A percentile compares a stretch with the other conserved stretches of the same genome.
These are phyloP conservation scores for Poecilia picta DNA, from an alignment of 2,797 vertebrate species.

Conservation along the genomic window DNA sequence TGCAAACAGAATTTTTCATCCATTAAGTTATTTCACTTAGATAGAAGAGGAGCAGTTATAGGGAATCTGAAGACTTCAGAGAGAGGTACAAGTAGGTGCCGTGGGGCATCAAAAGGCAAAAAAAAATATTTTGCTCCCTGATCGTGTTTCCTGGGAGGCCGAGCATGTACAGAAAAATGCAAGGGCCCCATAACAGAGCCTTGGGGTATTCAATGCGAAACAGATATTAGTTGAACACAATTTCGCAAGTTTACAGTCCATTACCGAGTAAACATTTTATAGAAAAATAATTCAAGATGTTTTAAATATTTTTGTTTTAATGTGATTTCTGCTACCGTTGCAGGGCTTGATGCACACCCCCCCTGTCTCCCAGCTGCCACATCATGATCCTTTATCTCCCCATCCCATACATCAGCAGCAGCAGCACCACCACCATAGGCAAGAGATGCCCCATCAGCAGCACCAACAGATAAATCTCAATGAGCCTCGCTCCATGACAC, in stretches of 20 bases:
- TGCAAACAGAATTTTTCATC: background rate
- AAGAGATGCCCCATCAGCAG: slow-evolving; percentile 80
- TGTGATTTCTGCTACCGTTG: slow-evolving; percentile 14
- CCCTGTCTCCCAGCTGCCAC: slow-evolving; percentile 85
- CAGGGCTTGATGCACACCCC: slow-evolving; percentile 87
- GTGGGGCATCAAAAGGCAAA: background rate
- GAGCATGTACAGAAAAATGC: background rate
- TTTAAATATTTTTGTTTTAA: background rate
- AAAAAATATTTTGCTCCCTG: background rate
- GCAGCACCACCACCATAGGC: slow-evolving; percentile 75
- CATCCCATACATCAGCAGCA: slow-evolving; percentile 82
- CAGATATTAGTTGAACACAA: background rate
- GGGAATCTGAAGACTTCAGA: background rate
- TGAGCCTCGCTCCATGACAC: slow-evolving; percentile 88
- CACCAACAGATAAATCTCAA: slow-evolving; percentile 71
- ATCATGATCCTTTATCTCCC: slow-evolving; percentile 78
- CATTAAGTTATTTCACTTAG: background rate
- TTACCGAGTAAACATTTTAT: background rate
- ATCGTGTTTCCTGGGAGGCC: background rate
- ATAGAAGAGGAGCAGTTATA: background rate
- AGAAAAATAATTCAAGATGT: background rate
- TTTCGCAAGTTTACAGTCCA: slow-evolving; percentile 1
- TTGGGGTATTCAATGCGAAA: background rate
- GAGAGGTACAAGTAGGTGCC: background rate
- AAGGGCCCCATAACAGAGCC: background rate